Percentiles rank a stretch among this genome's conserved stretches.
phyloP scores from a whole-genome alignment of 23 tunicate species.

The Halocynthia roretzi region DNA sequence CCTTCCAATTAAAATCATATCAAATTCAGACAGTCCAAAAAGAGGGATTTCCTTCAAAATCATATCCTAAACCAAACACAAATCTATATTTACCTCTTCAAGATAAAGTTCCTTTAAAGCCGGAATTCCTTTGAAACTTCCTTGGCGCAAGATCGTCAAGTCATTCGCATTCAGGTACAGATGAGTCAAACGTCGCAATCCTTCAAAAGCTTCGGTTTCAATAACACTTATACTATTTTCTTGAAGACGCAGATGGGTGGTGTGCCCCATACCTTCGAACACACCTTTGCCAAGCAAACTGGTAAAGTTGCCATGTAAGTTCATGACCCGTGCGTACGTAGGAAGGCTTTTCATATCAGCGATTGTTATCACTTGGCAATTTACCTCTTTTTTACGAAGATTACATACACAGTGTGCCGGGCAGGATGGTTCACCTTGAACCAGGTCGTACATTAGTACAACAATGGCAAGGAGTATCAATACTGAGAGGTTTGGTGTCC shows the following conservation, averaged over 20 bases:
- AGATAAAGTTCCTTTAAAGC: constrained; percentile 17
- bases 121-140: constrained; percentile 29
- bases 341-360: constrained; percentile 7
- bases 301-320: constrained; percentile 19
- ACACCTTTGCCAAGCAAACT: constrained; percentile 1
- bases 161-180: constrained; percentile 24
- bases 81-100: constrained; percentile 21
- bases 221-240: constrained; percentile 23
- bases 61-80: too few relatives aligned
- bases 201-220: constrained; percentile 19
- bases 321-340: constrained; percentile 19
- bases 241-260: constrained; percentile 14
- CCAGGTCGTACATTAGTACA: neutral
- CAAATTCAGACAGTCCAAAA: neutral
- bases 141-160: constrained; percentile 14
- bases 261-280: constrained; percentile 6
- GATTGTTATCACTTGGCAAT: neutral
- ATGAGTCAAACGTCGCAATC: constrained; percentile 15
- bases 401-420: constrained; percentile 32
- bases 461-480: too few relatives aligned
- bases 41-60: neutral
- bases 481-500: too few relatives aligned
- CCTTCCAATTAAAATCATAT: neutral
- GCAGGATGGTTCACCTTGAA: constrained; percentile 10
- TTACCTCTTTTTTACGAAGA: constrained; percentile 6